phyloP scores from a whole-genome alignment of 2,888 invertebrate genomes.

The Agrypnus murinus region DNA sequence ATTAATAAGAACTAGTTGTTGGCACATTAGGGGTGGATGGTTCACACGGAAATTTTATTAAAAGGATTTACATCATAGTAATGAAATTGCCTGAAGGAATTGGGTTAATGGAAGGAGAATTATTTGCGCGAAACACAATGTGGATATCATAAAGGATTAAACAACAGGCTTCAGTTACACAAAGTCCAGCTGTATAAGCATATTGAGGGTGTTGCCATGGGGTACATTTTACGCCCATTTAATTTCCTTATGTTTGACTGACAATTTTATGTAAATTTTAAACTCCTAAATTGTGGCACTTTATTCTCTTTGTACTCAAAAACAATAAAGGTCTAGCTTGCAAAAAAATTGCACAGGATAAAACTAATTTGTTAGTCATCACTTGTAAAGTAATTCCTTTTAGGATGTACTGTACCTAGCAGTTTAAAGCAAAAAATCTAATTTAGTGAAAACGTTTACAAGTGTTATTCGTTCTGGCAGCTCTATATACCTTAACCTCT shows the following conservation, averaged over 20 bases:
- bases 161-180: constrained; percentile 39
- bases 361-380: too few species aligned
- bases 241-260: constrained; percentile 33
- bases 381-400: too few species aligned
- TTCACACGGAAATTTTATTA: constrained; percentile 35
- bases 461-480: too few species aligned
- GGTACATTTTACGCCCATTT: constrained; percentile 27
- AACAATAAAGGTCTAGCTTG: too few species aligned
- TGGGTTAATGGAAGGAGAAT: constrained; percentile 37
- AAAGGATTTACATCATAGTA: constrained; percentile 30
- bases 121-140: constrained; percentile 30
- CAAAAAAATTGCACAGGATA: too few species aligned
- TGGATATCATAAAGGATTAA: constrained; percentile 33
- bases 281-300: too few species aligned
- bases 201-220: neutral
- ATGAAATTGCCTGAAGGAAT: constrained; percentile 39
- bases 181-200: constrained; percentile 20
- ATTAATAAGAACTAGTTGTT: constrained; percentile 23
- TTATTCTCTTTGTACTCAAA: constrained; percentile 17
- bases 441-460: too few species aligned
- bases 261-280: constrained; percentile 25
- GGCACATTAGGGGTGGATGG: neutral
- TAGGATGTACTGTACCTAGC: too few species aligned
- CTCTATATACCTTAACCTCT: too few species aligned
- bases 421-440: too few species aligned